Conservation (phyloP, 1,140 invertebrate species). For the Aplysia californica region DNA sequence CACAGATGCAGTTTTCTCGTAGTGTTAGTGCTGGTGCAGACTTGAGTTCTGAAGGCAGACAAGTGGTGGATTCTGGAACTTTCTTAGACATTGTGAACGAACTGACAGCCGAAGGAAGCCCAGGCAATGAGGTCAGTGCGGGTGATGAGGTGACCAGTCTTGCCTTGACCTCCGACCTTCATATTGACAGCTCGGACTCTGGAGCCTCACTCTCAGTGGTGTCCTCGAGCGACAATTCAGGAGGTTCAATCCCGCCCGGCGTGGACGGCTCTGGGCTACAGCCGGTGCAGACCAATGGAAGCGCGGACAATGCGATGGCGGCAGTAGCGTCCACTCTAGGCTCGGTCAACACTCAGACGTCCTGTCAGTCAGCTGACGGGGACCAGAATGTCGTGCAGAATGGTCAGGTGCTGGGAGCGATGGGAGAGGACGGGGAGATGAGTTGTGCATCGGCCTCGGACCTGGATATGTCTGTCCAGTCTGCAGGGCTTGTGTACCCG, state of each 20-base stretch:
- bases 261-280: no score
- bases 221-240: constrained; percentile 36
- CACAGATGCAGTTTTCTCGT: no score
- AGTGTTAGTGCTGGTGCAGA: no score
- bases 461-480: constrained; percentile 25
- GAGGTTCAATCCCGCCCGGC: constrained; percentile 30
- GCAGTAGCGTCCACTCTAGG: no score
- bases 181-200: constrained; percentile 35
- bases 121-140: background rate
- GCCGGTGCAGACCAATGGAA: no score
- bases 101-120: no score
- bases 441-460: background rate
- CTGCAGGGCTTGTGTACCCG: constrained; percentile 1
- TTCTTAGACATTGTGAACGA: background rate
- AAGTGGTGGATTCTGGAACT: background rate
- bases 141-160: background rate
- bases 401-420: no score
- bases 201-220: constrained; percentile 32
- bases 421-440: background rate
- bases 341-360: no score
- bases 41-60: background rate
- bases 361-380: no score
- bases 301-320: no score
- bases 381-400: no score
- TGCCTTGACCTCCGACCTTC: constrained; percentile 7